Evolutionary conservation across 2,113 vertebrate genomes (phyloP).

Genomic region (Myotis lucifugus): DNA sequence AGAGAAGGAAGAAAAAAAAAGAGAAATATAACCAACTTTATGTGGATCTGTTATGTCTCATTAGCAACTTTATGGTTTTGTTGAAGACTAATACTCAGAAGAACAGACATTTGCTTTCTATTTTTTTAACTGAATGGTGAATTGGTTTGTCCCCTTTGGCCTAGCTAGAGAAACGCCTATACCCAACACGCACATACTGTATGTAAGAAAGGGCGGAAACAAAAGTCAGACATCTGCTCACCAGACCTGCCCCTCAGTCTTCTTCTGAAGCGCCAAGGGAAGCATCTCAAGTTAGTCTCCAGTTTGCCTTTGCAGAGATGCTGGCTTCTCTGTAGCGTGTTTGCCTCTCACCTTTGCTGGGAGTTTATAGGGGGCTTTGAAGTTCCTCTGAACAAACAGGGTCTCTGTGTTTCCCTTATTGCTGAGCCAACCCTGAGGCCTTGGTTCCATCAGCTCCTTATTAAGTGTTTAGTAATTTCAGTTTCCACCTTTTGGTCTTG

Average conservation of each 20-base stretch:
- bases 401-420: conserved; percentile 74
- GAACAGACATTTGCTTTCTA: conserved; percentile 36
- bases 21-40: conserved; percentile 32
- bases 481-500: conserved; percentile 75
- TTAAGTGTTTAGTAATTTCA: conserved; percentile 73
- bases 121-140: conserved; percentile 60
- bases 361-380: conserved; percentile 76
- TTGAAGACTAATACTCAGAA: neutral
- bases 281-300: conserved; percentile 65
- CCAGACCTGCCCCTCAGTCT: conserved; percentile 70
- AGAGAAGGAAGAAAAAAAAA: neutral
- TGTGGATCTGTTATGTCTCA: conserved; percentile 39
- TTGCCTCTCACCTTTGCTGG: conserved; percentile 73
- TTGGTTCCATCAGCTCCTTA: conserved; percentile 74
- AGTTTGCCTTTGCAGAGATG: conserved; percentile 68
- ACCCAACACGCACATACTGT: neutral
- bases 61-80: conserved; percentile 54
- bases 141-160: conserved; percentile 65
- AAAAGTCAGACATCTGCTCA: conserved; percentile 73
- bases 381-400: conserved; percentile 74
- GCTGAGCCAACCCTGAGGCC: conserved; percentile 73
- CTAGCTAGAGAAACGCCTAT: conserved; percentile 33
- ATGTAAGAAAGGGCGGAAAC: conserved; percentile 28
- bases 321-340: conserved; percentile 50
- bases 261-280: conserved; percentile 60